Percentiles rank a stretch among this genome's conserved stretches.
These are phyloP conservation scores for Hydrotaea cyrtoneurina DNA, from an alignment of 2,888 invertebrate species.

Conservation along the genomic window DNA sequence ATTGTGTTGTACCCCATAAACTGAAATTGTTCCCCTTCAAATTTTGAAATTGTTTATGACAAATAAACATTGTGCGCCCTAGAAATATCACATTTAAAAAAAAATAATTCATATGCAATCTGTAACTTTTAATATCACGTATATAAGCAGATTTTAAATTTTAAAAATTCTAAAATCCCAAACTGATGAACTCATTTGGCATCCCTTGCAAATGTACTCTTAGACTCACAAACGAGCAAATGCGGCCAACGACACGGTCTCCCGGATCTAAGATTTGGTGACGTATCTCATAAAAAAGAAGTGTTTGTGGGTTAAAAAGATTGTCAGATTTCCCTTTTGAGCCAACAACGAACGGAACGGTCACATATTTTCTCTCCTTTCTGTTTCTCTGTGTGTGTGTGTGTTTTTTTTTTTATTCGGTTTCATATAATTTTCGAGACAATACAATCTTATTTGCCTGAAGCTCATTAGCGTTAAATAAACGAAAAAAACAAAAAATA, in stretches of 20 bases:
- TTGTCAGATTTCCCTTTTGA: slow-evolving; percentile 40
- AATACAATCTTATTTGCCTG: slow-evolving; percentile 61
- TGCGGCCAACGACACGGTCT: not conserved
- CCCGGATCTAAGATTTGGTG: slow-evolving; percentile 20
- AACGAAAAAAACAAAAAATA: slow-evolving; percentile 27
- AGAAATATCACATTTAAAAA: too few species aligned
- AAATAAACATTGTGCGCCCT: too few species aligned
- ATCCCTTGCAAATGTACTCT: not conserved
- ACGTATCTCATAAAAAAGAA: slow-evolving; percentile 36
- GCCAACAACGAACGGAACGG: not conserved
- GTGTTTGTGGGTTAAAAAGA: slow-evolving; percentile 55
- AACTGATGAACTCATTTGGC: not conserved
- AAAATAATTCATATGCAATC: too few species aligned
- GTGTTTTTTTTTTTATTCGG: slow-evolving; percentile 16
- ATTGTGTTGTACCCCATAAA: too few species aligned
- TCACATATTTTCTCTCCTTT: not conserved
- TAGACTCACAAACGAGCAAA: not conserved
- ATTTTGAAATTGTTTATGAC: too few species aligned
- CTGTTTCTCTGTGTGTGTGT: not conserved
- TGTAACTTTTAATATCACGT: too few species aligned
- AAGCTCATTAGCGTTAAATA: slow-evolving; percentile 60
- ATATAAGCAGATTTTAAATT: too few species aligned
- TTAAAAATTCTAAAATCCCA: too few species aligned
- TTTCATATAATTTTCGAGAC: slow-evolving; percentile 54
- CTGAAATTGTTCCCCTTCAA: too few species aligned